Conservation (phyloP, 2,888 invertebrate species). For the Chesias legatella region DNA sequence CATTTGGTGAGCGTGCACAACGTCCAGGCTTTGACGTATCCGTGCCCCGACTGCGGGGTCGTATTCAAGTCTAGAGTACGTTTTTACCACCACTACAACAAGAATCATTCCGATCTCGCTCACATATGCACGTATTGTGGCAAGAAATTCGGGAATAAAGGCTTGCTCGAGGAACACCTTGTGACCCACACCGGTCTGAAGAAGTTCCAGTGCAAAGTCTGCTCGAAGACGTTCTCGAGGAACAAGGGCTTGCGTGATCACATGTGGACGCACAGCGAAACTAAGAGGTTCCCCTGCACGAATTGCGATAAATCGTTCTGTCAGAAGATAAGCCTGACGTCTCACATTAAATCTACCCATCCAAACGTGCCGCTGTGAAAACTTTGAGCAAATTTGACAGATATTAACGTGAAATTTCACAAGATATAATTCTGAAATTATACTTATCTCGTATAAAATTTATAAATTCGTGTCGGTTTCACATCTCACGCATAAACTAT, state of each 20-base stretch:
- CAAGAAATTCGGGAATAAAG: slow-evolving; percentile 3
- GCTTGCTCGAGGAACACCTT: slow-evolving; percentile 1
- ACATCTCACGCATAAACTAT: too few relatives aligned
- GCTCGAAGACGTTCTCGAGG: slow-evolving; percentile 26
- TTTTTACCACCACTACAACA: slow-evolving; percentile 4
- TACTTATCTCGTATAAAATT: too few relatives aligned
- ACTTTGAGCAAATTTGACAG: too few relatives aligned
- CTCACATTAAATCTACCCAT: slow-evolving; percentile 18
- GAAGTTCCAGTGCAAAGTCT: slow-evolving; percentile 10
- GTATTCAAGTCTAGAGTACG: slow-evolving; percentile 2
- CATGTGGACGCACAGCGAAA: slow-evolving; percentile 31
- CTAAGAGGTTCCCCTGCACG: slow-evolving; percentile 22
- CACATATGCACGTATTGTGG: slow-evolving; percentile 13
- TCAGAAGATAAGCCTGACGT: slow-evolving; percentile 13
- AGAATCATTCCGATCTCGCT: slow-evolving; percentile 5
- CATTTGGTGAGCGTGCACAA: slow-evolving; percentile 33
- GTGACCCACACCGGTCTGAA: slow-evolving; percentile 9
- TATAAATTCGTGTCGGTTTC: too few relatives aligned
- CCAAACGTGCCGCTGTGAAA: too few relatives aligned
- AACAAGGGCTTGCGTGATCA: slow-evolving; percentile 31
- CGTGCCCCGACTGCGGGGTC: slow-evolving; percentile 10
- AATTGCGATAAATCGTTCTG: slow-evolving; percentile 19
- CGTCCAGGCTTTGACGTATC: background rate
- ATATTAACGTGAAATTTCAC: too few relatives aligned
- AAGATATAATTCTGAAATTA: too few relatives aligned